Base-by-base conservation (phyloP, 1,140 invertebrate species). In the Chionoecetes opilio region DNA sequence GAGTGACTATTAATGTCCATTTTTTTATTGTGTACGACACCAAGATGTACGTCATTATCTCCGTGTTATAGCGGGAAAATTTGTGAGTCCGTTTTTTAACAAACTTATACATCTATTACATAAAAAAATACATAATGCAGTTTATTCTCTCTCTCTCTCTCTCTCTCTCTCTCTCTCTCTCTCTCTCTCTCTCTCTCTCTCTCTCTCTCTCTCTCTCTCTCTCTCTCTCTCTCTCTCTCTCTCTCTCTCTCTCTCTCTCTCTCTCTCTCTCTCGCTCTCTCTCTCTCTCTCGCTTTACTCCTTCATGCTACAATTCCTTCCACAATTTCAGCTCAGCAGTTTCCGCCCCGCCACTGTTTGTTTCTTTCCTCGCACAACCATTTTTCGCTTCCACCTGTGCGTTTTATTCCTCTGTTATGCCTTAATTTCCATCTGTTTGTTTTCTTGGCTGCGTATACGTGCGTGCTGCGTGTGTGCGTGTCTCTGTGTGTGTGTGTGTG, bases 231-330 rank as follows among this genome's bases (percentile, higher is more conserved):
- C 63, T 75, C 63, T 75, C 63, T 75, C 63, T 75, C 63, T 75
- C 63, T 75, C 63, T 75, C 63, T 75, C 63, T 75, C 63, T 75
- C 63, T 75, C 63, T 75, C 63, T 75, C 63, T 75, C 63, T 75
- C 63, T 75, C 63, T 75, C 63, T 75, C 63, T 75, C 63, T 75
- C 63, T 75, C 63, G 26, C 63, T 75, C 63, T 75, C 63, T 75
- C 63, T 75, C 26, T n/a, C n/a, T n/a, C n/a, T n/a, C n/a, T n/a
- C 26, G 63, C 63, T 75, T 75, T 75, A 8, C n/a, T 75, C 63
- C 63, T 75, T 75, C 63, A 75, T 75, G 63, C 63, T 75, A 17
- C 63, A 75, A 75, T 75, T 75, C n/a, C 6, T 75, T 75, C n/a
- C 21, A n/a, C 63, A 17, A n/a, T 75, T 75, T 75, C 63, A 75